Conservation (phyloP, 2,888 invertebrate genomes). For the Eucera pruinosa region DNA sequence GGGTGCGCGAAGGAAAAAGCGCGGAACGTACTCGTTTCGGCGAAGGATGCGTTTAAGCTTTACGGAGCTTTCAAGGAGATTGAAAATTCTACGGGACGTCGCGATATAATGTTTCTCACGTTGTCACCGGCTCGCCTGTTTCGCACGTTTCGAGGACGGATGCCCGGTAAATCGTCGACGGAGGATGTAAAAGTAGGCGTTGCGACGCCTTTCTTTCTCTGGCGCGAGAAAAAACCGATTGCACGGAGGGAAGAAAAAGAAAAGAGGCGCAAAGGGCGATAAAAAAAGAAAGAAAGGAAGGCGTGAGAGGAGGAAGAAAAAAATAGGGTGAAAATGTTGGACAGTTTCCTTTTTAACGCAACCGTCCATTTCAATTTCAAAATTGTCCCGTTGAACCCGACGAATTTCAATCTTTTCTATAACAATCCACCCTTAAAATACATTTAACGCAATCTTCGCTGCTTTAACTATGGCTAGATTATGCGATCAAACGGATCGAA, state of each 20-base stretch:
- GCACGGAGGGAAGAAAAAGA: not conserved
- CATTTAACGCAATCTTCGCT: too few species aligned
- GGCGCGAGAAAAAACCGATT: conserved; percentile 10
- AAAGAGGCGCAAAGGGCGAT: too few species aligned
- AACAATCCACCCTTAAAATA: too few species aligned
- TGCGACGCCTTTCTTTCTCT: conserved; percentile 10
- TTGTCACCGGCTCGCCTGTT: not conserved
- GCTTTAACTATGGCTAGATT: too few species aligned
- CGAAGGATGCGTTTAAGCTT: conserved; percentile 48
- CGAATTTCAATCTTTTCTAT: too few species aligned
- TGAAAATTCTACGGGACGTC: conserved; percentile 44
- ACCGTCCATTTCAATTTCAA: too few species aligned
- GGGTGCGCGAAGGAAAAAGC: conserved; percentile 13
- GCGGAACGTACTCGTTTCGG: conserved; percentile 30
- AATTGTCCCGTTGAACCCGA: too few species aligned
- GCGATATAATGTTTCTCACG: conserved; percentile 40
- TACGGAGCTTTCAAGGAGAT: conserved; percentile 60
- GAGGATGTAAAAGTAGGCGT: conserved; percentile 36
- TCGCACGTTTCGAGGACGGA: conserved; percentile 22
- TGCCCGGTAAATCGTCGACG: conserved; percentile 48
- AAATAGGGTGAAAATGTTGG: not conserved
- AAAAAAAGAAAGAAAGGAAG: not conserved
- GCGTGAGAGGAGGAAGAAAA: not conserved
- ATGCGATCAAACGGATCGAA: too few species aligned
- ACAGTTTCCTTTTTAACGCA: too few species aligned